Conservation (phyloP, 2,797 vertebrate species). For the Rhyacichthys aspro region DNA sequence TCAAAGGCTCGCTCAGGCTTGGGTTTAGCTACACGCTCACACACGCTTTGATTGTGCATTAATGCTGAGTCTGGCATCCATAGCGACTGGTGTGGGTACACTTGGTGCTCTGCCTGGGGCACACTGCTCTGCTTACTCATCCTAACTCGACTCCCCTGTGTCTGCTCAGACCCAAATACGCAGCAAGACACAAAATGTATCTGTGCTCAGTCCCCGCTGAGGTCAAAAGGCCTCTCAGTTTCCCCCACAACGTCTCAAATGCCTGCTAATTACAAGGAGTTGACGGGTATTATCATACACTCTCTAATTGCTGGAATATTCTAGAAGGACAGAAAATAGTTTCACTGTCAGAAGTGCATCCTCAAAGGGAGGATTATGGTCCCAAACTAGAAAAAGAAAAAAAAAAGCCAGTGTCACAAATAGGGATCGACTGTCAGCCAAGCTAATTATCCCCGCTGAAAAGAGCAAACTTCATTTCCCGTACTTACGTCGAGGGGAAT, state of each 20-base stretch:
- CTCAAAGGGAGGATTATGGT: slow-evolving; percentile 75
- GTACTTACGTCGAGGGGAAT: slow-evolving; percentile 73
- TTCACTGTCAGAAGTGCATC: slow-evolving; percentile 56
- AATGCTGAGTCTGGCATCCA: slow-evolving; percentile 39
- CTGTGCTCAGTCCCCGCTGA: slow-evolving; percentile 28
- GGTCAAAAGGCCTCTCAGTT: slow-evolving; percentile 68
- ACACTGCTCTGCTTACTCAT: slow-evolving; percentile 70
- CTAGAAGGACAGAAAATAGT: slow-evolving; percentile 56
- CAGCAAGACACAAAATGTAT: slow-evolving; percentile 36
- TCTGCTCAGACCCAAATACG: slow-evolving; percentile 29
- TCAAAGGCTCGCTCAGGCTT: slow-evolving; percentile 53
- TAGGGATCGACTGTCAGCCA: slow-evolving; percentile 78
- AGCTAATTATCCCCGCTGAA: slow-evolving; percentile 81
- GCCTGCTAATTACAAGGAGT: slow-evolving; percentile 69
- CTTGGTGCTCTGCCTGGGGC: slow-evolving; percentile 34
- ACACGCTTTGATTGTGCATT: slow-evolving; percentile 15
- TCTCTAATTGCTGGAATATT: slow-evolving; percentile 73
- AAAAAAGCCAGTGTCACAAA: slow-evolving; percentile 52
- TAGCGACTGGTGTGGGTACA: slow-evolving; percentile 42
- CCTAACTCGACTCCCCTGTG: slow-evolving; percentile 57
- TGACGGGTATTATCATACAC: slow-evolving; percentile 66
- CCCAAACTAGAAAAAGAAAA: slow-evolving; percentile 47
- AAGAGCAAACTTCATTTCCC: slow-evolving; percentile 75
- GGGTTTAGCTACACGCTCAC: slow-evolving; percentile 27
- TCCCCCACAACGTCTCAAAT: slow-evolving; percentile 52